Evolutionary conservation across 2,797 vertebrate species (phyloP).

Genomic region (Bradypodion ventrale): DNA sequence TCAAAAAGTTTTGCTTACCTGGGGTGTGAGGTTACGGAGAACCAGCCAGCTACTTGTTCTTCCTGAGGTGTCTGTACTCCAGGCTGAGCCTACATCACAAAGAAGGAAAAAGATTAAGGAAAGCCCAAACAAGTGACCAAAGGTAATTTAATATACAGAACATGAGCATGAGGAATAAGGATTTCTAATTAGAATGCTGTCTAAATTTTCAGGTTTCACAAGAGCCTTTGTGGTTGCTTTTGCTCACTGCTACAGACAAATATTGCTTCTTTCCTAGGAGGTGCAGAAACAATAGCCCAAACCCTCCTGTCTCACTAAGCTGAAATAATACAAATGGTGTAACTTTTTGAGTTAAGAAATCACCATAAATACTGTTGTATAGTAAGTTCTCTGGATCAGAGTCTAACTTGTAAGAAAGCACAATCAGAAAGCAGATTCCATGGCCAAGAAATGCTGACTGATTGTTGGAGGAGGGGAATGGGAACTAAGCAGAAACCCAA

Average conservation of each 20-base stretch:
- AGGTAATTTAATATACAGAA: not conserved
- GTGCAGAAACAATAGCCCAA: not conserved
- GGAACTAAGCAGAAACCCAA: not conserved
- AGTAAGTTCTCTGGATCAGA: too few relatives aligned
- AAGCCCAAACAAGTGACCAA: not conserved
- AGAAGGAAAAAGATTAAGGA: constrained; percentile 35
- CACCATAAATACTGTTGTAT: too few relatives aligned
- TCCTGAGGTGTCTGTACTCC: constrained; percentile 95
- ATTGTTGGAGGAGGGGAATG: not conserved
- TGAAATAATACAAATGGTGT: too few relatives aligned
- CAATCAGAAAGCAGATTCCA: too few relatives aligned
- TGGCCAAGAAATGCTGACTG: not conserved
- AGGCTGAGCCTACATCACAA: constrained; percentile 84
- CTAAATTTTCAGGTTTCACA: not conserved
- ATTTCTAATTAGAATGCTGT: constrained; percentile 20
- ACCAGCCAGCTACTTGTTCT: constrained; percentile 98
- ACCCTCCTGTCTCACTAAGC: too few relatives aligned
- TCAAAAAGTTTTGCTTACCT: constrained; percentile 73
- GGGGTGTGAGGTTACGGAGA: constrained; percentile 96
- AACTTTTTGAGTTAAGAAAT: too few relatives aligned
- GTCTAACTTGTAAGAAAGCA: too few relatives aligned
- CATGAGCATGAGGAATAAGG: not conserved
- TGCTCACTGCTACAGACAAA: too few relatives aligned
- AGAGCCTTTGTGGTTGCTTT: too few relatives aligned
- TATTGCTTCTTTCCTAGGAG: not conserved